Conservation (phyloP, 2,113 vertebrate species). For the Craseonycteris thonglongyai region DNA sequence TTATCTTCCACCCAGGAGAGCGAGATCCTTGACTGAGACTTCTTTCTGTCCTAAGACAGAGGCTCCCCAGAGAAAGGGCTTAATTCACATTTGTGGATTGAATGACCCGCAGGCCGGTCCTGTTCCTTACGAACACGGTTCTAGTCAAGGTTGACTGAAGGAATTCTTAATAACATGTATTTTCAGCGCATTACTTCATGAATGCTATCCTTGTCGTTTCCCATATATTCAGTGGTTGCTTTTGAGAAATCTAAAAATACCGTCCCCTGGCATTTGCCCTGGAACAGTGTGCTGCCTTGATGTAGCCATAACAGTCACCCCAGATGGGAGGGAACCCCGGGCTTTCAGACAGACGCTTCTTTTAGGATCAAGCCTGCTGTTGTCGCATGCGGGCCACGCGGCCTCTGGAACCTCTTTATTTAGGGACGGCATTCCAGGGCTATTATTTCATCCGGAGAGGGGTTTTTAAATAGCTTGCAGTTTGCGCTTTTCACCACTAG, state of each 20-base stretch:
- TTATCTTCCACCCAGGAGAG: background rate
- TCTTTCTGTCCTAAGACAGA: background rate
- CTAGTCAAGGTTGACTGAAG: slow-evolving; percentile 18
- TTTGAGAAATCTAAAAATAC: slow-evolving; percentile 62
- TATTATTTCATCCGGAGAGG: background rate
- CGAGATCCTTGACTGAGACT: background rate
- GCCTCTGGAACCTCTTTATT: background rate
- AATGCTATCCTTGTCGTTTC: slow-evolving; percentile 60
- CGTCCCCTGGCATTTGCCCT: slow-evolving; percentile 41
- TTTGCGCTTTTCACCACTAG: slow-evolving; percentile 80
- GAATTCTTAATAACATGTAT: slow-evolving; percentile 56
- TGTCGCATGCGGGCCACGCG: background rate
- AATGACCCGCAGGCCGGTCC: background rate
- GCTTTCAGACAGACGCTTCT: slow-evolving; percentile 29
- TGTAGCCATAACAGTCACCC: background rate
- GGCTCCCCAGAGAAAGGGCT: background rate
- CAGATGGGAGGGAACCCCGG: slow-evolving; percentile 16
- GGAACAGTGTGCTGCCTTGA: slow-evolving; percentile 24
- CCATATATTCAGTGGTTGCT: slow-evolving; percentile 52
- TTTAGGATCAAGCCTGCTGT: slow-evolving; percentile 25
- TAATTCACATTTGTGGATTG: background rate
- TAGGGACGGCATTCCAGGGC: slow-evolving; percentile 7
- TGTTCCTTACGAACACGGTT: background rate
- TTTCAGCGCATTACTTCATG: slow-evolving; percentile 64
- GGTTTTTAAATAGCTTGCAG: slow-evolving; percentile 39